phyloP scores from a whole-genome alignment of 1,140 invertebrate species.

The Homalodisca vitripennis region DNA sequence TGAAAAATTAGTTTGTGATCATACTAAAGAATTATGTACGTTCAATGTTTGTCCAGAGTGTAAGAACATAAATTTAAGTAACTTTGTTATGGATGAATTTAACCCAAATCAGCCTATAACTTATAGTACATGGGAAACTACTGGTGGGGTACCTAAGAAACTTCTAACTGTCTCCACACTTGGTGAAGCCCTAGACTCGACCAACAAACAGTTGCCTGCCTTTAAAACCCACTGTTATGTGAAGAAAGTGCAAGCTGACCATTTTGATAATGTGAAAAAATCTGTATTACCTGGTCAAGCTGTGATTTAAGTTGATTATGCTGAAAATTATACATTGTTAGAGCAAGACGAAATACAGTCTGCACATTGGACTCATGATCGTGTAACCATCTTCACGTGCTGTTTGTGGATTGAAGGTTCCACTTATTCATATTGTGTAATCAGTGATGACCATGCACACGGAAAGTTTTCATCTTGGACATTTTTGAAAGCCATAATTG shows the following conservation, averaged over 20 bases:
- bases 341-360: conserved; percentile 26
- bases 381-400: conserved; percentile 21
- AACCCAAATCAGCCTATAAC: neutral
- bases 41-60: neutral
- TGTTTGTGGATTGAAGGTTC: conserved; percentile 9
- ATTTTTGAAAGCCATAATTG: conserved; percentile 14
- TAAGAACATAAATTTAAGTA: conserved; percentile 18
- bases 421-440: conserved; percentile 14
- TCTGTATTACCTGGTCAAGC: conserved; percentile 14
- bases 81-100: conserved; percentile 1
- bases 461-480: conserved; percentile 8
- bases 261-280: conserved; percentile 4
- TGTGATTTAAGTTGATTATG: conserved; percentile 9
- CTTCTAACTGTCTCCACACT: neutral
- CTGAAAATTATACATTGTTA: conserved; percentile 18
- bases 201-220: conserved; percentile 1
- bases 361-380: conserved; percentile 7
- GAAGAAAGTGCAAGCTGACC: conserved; percentile 18
- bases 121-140: neutral
- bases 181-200: neutral
- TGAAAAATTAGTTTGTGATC: neutral
- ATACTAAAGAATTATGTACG: conserved; percentile 15
- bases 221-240: conserved; percentile 22
- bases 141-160: conserved; percentile 12
- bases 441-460: conserved; percentile 20